Percentiles rank a stretch among this genome's conserved stretches.
These are phyloP conservation scores for Epizoanthus stellaris DNA, from an alignment of 92 coral and sea anemone species.

Conservation along the genomic window DNA sequence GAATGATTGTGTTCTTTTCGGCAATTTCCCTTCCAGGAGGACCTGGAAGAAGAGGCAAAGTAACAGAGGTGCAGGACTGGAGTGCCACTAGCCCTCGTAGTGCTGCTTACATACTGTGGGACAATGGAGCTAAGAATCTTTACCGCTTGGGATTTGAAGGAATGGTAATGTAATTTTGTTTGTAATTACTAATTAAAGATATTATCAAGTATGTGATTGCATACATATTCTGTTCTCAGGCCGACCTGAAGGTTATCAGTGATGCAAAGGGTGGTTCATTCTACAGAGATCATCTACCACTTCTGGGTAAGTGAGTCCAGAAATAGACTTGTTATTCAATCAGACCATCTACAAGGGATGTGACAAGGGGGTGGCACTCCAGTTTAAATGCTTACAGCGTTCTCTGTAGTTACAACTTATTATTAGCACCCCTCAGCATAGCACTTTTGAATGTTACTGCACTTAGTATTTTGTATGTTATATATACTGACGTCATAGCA, in stretches of 20 bases:
- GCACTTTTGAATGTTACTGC: no score
- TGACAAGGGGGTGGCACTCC: no score
- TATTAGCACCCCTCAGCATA: no score
- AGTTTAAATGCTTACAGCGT: no score
- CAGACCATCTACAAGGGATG: background rate
- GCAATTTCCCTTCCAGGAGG: constrained; percentile 67
- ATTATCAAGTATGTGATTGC: background rate
- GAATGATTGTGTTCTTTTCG: background rate
- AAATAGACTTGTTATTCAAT: background rate
- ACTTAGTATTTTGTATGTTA: no score
- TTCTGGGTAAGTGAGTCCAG: constrained; percentile 63
- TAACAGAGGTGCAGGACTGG: constrained; percentile 98
- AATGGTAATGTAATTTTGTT: constrained; percentile 66
- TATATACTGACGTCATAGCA: no score
- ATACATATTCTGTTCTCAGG: constrained; percentile 50
- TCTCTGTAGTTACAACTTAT: no score
- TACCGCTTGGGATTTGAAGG: constrained; percentile 98
- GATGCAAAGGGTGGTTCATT: constrained; percentile 97
- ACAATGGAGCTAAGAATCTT: constrained; percentile 94
- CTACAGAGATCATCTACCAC: constrained; percentile 93
- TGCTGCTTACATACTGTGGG: constrained; percentile 98
- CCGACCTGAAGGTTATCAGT: constrained; percentile 94
- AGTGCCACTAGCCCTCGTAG: constrained; percentile 95
- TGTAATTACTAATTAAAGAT: background rate
- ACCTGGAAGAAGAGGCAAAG: constrained; percentile 95